A percentile compares a stretch with the other conserved stretches of the same genome.
phyloP scores from a whole-genome alignment of 2,888 invertebrate species.

The Pherbina coryleti region DNA sequence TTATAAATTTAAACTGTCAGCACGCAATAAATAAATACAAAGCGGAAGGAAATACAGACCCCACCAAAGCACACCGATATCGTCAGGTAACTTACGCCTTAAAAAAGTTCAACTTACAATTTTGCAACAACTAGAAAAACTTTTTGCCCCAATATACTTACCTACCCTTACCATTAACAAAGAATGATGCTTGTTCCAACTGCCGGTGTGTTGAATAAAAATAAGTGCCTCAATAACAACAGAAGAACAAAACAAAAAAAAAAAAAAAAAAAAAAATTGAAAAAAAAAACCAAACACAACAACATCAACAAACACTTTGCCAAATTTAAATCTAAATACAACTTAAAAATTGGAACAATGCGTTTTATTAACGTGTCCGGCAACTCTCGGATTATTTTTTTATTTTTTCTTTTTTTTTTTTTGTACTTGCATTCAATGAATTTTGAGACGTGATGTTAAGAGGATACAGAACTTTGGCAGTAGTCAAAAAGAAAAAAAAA shows the following conservation, averaged over 20 bases:
- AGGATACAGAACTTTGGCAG: too few relatives aligned
- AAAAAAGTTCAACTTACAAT: conserved; percentile 15
- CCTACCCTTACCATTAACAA: background rate
- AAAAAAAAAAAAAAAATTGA: too few relatives aligned
- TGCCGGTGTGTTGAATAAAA: background rate
- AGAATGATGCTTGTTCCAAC: background rate
- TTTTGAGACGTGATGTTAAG: too few relatives aligned
- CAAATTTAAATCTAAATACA: conserved; percentile 7
- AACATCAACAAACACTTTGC: background rate
- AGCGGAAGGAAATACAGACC: background rate
- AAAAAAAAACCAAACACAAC: background rate
- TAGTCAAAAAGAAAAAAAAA: too few relatives aligned
- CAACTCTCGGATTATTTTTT: too few relatives aligned
- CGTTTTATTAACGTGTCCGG: conserved; percentile 9
- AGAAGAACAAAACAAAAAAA: too few relatives aligned
- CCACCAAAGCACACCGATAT: background rate
- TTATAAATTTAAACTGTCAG: conserved; percentile 38
- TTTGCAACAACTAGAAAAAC: background rate
- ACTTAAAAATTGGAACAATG: conserved; percentile 28
- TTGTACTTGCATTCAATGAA: too few relatives aligned
- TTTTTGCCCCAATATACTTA: conserved; percentile 5
- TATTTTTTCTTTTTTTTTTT: too few relatives aligned
- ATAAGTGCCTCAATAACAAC: background rate
- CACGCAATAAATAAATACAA: background rate
- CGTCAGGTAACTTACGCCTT: background rate